A percentile compares a stretch with the other conserved stretches of the same genome.
phyloP scores from a whole-genome alignment of 2,797 vertebrate species.

The Phyllotis vaccarum region DNA sequence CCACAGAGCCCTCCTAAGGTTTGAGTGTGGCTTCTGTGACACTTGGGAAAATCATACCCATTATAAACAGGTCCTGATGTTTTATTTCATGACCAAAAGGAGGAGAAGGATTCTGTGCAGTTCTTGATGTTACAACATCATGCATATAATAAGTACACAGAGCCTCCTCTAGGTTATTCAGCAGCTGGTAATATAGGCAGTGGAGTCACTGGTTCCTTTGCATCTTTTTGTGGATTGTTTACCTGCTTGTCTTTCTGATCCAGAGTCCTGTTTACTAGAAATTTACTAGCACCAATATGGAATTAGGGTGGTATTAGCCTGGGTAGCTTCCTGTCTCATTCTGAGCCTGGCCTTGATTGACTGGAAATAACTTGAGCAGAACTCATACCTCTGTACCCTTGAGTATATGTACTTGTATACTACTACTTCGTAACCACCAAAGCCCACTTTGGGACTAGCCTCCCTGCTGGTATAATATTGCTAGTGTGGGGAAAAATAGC shows the following conservation, averaged over 20 bases:
- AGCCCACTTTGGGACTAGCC: neutral
- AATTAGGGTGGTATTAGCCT: neutral
- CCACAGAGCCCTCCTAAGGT: neutral
- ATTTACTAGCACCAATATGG: neutral
- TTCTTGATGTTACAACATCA: neutral
- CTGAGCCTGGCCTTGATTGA: neutral
- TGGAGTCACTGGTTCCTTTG: neutral
- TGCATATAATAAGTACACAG: neutral
- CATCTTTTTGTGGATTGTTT: slow-evolving; percentile 42
- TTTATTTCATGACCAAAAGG: slow-evolving; percentile 54
- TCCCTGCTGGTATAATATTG: neutral
- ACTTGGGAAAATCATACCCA: neutral
- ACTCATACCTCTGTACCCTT: neutral
- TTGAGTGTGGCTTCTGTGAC: slow-evolving; percentile 8
- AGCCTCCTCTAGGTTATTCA: neutral
- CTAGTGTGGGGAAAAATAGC: neutral
- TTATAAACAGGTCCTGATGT: neutral
- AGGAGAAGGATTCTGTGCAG: neutral
- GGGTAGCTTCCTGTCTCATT: neutral
- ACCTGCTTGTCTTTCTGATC: neutral
- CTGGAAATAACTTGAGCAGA: neutral
- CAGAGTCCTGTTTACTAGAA: slow-evolving; percentile 34
- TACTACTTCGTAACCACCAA: neutral
- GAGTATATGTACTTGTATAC: neutral
- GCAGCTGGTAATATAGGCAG: neutral